These are phyloP conservation scores for Rhagium mordax DNA, from an alignment of 2,888 invertebrate species.

Conservation along the genomic window DNA sequence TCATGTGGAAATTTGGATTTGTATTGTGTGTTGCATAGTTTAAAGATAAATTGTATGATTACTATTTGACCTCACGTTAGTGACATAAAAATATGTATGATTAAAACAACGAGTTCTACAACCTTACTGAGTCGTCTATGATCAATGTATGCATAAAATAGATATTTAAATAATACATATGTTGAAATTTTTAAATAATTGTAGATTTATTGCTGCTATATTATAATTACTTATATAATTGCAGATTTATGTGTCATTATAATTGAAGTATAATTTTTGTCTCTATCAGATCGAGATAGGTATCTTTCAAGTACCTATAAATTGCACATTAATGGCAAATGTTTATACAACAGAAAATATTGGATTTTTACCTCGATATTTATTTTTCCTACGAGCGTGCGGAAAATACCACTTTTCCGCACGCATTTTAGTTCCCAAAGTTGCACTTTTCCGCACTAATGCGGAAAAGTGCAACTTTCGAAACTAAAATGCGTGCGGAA, in stretches of 20 bases:
- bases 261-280: not conserved
- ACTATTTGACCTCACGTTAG: not conserved
- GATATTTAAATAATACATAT: not conserved
- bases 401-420: no score
- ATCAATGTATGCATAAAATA: not conserved
- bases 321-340: no score
- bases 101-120: not conserved
- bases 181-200: not conserved
- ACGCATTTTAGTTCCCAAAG: no score
- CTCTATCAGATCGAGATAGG: no score
- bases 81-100: not conserved
- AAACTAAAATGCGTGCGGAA: no score
- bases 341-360: no score
- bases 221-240: not conserved
- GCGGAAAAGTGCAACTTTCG: no score
- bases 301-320: no score
- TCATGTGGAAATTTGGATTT: no score
- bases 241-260: not conserved
- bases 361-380: no score
- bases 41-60: not conserved
- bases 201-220: not conserved
- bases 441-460: no score
- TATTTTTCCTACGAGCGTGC: no score
- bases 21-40: not conserved
- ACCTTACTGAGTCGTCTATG: not conserved